A percentile compares a stretch with the other conserved stretches of the same genome.
Evolutionary conservation across 2,797 vertebrate genomes (phyloP).

Genomic region (Hoplostethus mediterraneus): DNA sequence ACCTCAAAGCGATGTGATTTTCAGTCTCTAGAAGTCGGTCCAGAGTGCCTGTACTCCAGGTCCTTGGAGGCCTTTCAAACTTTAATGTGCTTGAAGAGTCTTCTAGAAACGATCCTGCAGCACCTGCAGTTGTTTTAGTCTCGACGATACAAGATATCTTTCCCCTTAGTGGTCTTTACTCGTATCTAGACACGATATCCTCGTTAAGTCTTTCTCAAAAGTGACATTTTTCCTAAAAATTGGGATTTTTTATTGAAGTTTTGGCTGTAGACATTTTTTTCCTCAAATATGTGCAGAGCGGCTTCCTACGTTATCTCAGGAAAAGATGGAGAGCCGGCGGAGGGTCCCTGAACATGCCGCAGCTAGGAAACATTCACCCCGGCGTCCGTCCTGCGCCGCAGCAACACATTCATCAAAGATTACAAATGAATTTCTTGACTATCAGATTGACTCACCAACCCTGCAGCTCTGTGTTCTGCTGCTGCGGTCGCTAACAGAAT

Average conservation of each 20-base stretch:
- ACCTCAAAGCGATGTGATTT: constrained; percentile 63
- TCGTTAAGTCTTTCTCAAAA: too few relatives aligned
- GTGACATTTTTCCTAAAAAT: too few relatives aligned
- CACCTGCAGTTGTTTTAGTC: constrained; percentile 31
- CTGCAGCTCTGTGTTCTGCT: constrained; percentile 46
- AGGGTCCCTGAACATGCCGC: constrained; percentile 40
- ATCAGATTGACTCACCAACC: constrained; percentile 73
- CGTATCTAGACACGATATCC: too few relatives aligned
- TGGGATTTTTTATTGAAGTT: too few relatives aligned
- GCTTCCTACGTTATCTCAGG: too few relatives aligned
- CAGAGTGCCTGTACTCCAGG: constrained; percentile 46
- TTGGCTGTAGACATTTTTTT: too few relatives aligned
- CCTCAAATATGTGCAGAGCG: too few relatives aligned
- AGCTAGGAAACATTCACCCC: constrained; percentile 61
- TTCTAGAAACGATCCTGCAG: constrained; percentile 52
- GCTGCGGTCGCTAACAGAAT: constrained; percentile 75
- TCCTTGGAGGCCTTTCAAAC: constrained; percentile 69
- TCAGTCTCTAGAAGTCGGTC: constrained; percentile 63
- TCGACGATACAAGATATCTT: constrained; percentile 20
- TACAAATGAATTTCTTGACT: constrained; percentile 70
- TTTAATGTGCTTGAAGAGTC: constrained; percentile 58
- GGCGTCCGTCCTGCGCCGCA: constrained; percentile 55
- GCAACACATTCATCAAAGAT: constrained; percentile 66
- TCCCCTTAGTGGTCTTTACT: neutral
- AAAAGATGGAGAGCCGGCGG: neutral